A percentile compares a stretch with the other conserved stretches of the same genome.
Conservation (phyloP, 2,888 invertebrate genomes). For the Dasypogon diadema region DNA sequence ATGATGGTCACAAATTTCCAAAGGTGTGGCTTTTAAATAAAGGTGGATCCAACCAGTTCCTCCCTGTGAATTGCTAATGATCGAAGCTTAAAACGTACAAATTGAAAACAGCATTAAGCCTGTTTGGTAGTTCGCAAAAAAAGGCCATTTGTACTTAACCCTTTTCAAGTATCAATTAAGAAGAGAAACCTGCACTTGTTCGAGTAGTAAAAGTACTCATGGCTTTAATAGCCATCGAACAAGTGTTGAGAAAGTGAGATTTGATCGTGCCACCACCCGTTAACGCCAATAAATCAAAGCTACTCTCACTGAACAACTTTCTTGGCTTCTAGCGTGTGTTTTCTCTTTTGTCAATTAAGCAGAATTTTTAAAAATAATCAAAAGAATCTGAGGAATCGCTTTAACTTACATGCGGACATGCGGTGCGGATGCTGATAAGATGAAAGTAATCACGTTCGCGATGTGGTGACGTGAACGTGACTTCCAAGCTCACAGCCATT, state of each 20-base stretch:
- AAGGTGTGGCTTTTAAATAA: conserved; percentile 8
- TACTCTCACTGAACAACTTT: conserved; percentile 41
- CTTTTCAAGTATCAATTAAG: conserved; percentile 2
- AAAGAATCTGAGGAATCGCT: conserved; percentile 10
- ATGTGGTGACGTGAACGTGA: conserved; percentile 21
- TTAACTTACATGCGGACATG: neutral
- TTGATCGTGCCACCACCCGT: conserved; percentile 17
- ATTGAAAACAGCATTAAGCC: neutral
- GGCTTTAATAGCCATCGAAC: conserved; percentile 4
- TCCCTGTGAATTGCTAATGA: conserved; percentile 15
- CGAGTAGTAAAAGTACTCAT: conserved; percentile 17
- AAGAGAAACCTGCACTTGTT: conserved; percentile 18
- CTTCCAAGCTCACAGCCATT: conserved; percentile 1
- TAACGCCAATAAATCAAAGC: conserved; percentile 38
- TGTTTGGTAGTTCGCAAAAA: neutral
- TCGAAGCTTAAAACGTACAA: neutral
- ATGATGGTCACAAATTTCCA: neutral
- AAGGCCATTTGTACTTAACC: neutral
- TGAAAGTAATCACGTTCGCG: conserved; percentile 34
- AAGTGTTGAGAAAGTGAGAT: conserved; percentile 36
- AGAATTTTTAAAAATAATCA: conserved; percentile 33
- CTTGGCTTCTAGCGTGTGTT: conserved; percentile 6
- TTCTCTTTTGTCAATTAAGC: conserved; percentile 34
- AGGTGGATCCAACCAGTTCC: neutral
- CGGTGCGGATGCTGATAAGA: conserved; percentile 18